Percentiles rank a stretch among this genome's conserved stretches.
These are phyloP conservation scores for Diabrotica virgifera DNA, from an alignment of 1,140 invertebrate genomes.

Conservation along the genomic window DNA sequence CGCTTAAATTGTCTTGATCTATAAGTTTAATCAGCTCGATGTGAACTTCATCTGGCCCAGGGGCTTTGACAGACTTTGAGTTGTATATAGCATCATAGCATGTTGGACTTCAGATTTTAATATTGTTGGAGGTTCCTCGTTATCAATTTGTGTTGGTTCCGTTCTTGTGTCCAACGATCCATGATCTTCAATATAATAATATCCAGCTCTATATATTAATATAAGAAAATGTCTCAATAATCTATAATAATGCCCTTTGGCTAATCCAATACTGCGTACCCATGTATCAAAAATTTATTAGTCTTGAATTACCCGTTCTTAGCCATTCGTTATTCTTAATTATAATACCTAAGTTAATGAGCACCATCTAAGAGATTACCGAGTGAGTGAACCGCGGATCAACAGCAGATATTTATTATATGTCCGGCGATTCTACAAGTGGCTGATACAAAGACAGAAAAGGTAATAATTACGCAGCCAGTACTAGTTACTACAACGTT, in stretches of 20 bases:
- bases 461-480: not conserved
- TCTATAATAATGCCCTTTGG: not conserved
- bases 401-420: not conserved
- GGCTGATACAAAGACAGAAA: not conserved
- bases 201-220: no score
- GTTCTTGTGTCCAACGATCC: no score
- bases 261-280: not conserved
- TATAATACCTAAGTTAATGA: not conserved
- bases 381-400: not conserved
- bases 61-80: no score
- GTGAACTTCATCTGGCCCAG: no score
- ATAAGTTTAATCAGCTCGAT: no score
- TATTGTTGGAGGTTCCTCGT: no score
- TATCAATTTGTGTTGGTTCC: no score
- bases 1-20: no score
- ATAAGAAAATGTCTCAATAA: no score
- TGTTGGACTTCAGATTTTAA: no score
- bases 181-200: no score
- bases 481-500: not conserved
- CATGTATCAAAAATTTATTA: conserved; percentile 1
- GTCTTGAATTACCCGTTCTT: not conserved
- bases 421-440: not conserved
- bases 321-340: not conserved
- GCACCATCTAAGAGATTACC: not conserved
- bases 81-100: no score